Base-by-base conservation (phyloP, 2,797 vertebrate species). In the Xiphophorus birchmanni region DNA sequence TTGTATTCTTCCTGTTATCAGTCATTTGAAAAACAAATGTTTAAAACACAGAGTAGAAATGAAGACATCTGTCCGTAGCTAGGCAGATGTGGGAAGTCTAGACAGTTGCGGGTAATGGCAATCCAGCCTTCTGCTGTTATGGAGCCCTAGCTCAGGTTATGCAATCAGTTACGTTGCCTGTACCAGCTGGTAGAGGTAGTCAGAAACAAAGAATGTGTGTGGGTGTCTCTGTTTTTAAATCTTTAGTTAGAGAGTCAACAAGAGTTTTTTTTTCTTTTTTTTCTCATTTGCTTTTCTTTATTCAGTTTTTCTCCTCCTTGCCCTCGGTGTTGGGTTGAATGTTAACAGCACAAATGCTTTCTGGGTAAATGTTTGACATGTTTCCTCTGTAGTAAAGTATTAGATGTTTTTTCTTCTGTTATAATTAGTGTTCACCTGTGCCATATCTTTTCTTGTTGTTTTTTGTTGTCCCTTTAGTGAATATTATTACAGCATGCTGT, bases 121-220 rank as follows among this genome's bases (percentile, higher is more conserved):
- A 81, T 79, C 50, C 82, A 47, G 75, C 65, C 52, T 72, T 58
- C 78, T 32, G 45, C 78, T 79, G 89, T 74, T 79, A 35, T 75
- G 80, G 82, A 84, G 87, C 85, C 78, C 8, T 32, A 82, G 83
- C 80, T 77, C 54, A 72, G 58, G 71, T 95, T 95, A 95, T 78
- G 88, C 79, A 94, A 94, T 90, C 90, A 79, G 80, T 77, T 83
- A 69, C 1, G 40, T 74, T 72, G 54, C 82, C 77, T 92, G 88
- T 85, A 84, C 90, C 93, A 95, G 92, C 92, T 94, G 92, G 90
- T 88, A 35, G 91, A 86, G 85, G 83, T 87, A 80, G 85, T 81
- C 79, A 78, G 84, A 89, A 77, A 90, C 44, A 88, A 82, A 88
- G 82, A 83, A 88, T 84, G 88, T 81, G 44, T 72, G 42, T 72